Base-by-base conservation (phyloP, 1,140 invertebrate genomes). In the Aphidius ervi region DNA sequence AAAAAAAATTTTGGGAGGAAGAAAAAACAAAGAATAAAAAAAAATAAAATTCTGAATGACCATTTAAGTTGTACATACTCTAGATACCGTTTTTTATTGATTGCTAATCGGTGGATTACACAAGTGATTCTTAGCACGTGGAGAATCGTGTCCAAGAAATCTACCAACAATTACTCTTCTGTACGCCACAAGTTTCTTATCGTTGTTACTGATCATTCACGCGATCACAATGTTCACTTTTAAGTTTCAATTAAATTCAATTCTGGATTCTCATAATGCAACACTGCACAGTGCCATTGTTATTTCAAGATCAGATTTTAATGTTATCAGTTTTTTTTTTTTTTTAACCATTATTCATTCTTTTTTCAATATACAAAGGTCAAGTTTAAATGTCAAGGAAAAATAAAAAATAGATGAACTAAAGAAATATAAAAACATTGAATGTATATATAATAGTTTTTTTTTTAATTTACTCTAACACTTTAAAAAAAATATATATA, bases 191-290 rank as follows among this genome's bases (percentile, higher is more conserved):
- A 42, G 53, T 9, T 58, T 58, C 56, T 62, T 62, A 62, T 58
- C 61, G 47, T 23, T 31, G 20, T 46, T 42, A 20, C 43, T 31
- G 56, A 53, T 58, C 48, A 16, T 48, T 58, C 61, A 62, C 61
- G 56, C 61, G 61, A 62, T 62, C 60, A 40, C 46, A 20, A 46
- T 23, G 61, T 58, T 58, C 49, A 58, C 61, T 58, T 47, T 62
- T 58, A 62, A 55, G 43, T 58, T 58, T 62, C 61, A 62, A 62
- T 62, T 62, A 62, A 58, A 62, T 40, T 58, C 53, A 41, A 45
- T 42, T 49, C n/a, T 41, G 58, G 23, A 31, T 31, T 31, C 23
- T 3, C 23, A 31, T 4, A 31, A 31, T 31, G 23, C 2, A 31
- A 31, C 23, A 31, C 4, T 31, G 23, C 23, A 31, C 47, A 37